A percentile compares a stretch with the other conserved stretches of the same genome.
These are phyloP conservation scores for Platyura marginata DNA, from an alignment of 1,140 invertebrate genomes.

Conservation along the genomic window DNA sequence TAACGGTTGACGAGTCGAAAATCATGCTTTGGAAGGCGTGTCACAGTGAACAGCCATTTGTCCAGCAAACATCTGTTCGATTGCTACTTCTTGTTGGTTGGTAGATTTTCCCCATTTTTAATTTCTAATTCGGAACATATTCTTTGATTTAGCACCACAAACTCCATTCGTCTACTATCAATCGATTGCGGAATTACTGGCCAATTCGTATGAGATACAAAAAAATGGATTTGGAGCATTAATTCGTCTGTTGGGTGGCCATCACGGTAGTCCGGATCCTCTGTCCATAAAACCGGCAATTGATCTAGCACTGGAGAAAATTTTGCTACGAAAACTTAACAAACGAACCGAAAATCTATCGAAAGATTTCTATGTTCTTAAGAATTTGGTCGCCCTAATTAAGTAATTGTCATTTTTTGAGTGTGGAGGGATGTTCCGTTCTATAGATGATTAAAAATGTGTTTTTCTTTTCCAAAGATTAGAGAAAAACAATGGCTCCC, in stretches of 20 bases:
- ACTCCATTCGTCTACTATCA: slow-evolving; percentile 21
- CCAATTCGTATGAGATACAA: slow-evolving; percentile 11
- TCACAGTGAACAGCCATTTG: slow-evolving; percentile 14
- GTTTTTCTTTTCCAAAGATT: slow-evolving; percentile 8
- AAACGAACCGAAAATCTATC: not conserved
- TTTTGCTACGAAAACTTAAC: slow-evolving; percentile 12
- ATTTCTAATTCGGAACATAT: not conserved
- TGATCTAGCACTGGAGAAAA: slow-evolving; percentile 25
- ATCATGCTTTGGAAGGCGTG: slow-evolving; percentile 20
- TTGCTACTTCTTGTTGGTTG: slow-evolving; percentile 19
- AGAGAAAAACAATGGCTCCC: slow-evolving; percentile 15
- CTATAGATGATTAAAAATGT: not conserved
- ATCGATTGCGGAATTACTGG: slow-evolving; percentile 18
- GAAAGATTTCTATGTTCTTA: not conserved
- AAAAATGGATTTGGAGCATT: slow-evolving; percentile 26
- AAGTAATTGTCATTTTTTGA: not conserved
- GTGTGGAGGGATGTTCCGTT: not conserved
- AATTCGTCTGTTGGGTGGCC: slow-evolving; percentile 26
- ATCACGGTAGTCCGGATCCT: slow-evolving; percentile 25
- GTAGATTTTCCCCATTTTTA: slow-evolving; percentile 3
- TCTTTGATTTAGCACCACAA: slow-evolving; percentile 16
- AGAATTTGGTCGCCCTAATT: not conserved
- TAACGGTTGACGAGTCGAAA: slow-evolving; percentile 17
- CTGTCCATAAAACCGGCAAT: slow-evolving; percentile 26
- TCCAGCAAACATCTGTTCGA: slow-evolving; percentile 30